Conservation (phyloP, 2,888 invertebrate genomes). For the Tigriopus californicus region DNA sequence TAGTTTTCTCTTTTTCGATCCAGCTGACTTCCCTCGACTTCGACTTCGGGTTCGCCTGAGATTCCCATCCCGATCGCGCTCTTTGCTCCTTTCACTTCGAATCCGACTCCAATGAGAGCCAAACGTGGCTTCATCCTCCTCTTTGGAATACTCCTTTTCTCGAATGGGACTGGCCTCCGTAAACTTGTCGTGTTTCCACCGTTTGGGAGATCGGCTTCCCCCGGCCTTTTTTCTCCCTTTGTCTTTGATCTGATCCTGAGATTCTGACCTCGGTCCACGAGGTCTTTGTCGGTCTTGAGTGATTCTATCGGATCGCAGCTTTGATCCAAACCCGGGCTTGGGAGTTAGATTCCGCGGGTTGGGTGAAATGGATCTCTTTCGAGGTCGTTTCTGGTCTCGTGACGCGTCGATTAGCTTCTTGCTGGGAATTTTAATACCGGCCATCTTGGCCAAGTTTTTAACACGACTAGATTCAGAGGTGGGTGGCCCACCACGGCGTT, state of each 20-base stretch:
- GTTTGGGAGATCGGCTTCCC: neutral
- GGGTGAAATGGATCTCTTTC: neutral
- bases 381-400: neutral
- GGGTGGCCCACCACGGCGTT: neutral
- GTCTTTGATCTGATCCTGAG: neutral
- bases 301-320: neutral
- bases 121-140: neutral
- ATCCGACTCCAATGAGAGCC: constrained; percentile 13
- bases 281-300: neutral
- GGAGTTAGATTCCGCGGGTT: neutral
- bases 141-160: neutral
- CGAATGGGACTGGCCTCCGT: neutral
- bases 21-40: neutral
- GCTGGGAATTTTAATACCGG: neutral
- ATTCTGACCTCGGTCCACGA: neutral
- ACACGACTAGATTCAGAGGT: neutral
- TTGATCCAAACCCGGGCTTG: neutral
- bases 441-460: neutral
- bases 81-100: constrained; percentile 11
- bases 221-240: neutral
- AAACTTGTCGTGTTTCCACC: constrained; percentile 11
- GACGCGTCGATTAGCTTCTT: neutral
- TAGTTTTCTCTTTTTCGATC: neutral
- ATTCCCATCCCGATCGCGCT: neutral
- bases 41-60: neutral